phyloP scores from a whole-genome alignment of 2,888 invertebrate genomes.

The Drosophila kuntzei region DNA sequence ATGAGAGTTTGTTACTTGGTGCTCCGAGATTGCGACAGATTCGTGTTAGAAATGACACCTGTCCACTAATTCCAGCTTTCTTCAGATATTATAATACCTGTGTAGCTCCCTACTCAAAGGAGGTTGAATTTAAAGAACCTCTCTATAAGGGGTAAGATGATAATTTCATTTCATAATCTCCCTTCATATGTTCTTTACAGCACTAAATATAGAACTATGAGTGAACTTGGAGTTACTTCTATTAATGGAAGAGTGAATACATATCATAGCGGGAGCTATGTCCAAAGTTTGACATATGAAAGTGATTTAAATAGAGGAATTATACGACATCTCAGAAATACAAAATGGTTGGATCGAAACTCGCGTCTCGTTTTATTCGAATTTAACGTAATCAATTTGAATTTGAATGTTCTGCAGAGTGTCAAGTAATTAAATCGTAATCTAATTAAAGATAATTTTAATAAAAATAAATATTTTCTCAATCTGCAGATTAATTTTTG shows the following conservation, averaged over 20 bases:
- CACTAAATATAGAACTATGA: conserved; percentile 59
- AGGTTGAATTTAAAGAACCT: conserved; percentile 82
- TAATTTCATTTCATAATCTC: too few species aligned
- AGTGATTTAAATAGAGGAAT: conserved; percentile 84
- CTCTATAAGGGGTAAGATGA: conserved; percentile 41
- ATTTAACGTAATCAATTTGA: conserved; percentile 90
- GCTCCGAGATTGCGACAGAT: conserved; percentile 87
- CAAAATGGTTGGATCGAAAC: conserved; percentile 89
- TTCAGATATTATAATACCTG: conserved; percentile 87
- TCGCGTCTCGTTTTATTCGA: conserved; percentile 90
- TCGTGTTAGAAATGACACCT: conserved; percentile 87
- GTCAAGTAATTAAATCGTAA: conserved; percentile 86
- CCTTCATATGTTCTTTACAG: conserved; percentile 13
- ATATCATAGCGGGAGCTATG: conserved; percentile 87
- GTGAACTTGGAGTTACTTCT: conserved; percentile 83
- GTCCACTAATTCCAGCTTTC: conserved; percentile 88
- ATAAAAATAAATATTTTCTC: neutral
- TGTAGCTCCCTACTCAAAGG: conserved; percentile 86
- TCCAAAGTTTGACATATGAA: conserved; percentile 86
- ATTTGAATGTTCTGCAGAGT: conserved; percentile 89
- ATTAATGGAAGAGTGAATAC: conserved; percentile 86
- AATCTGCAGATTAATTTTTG: conserved; percentile 87
- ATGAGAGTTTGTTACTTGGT: conserved; percentile 87
- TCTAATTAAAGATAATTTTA: neutral
- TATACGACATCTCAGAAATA: conserved; percentile 86